These are phyloP conservation scores for Cataglyphis livida DNA, from an alignment of 2,888 invertebrate genomes.

Conservation along the genomic window DNA sequence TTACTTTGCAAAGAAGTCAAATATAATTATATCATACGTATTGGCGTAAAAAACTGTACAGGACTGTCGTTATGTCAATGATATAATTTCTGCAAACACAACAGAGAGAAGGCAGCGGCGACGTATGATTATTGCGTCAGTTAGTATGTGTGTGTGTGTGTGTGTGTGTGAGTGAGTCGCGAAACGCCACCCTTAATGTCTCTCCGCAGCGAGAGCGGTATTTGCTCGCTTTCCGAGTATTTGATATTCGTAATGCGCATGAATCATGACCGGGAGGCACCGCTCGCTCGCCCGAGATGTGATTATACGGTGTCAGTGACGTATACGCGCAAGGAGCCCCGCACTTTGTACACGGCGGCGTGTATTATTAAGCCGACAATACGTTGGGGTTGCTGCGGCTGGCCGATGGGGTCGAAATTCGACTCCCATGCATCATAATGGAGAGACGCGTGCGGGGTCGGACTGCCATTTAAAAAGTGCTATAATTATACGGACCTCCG, in stretches of 20 bases:
- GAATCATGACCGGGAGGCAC: conserved; percentile 78
- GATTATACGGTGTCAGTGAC: conserved; percentile 83
- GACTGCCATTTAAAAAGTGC: conserved; percentile 80
- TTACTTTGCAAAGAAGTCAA: conserved; percentile 22
- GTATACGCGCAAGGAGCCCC: conserved; percentile 77
- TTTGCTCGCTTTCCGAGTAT: conserved; percentile 70
- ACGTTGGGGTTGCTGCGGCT: conserved; percentile 80
- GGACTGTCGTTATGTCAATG: conserved; percentile 44
- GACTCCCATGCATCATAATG: conserved; percentile 84
- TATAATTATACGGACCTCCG: conserved; percentile 80
- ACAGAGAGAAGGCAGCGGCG: conserved; percentile 19
- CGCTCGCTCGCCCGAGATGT: conserved; percentile 74
- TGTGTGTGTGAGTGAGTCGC: conserved; percentile 27
- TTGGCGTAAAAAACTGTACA: conserved; percentile 6
- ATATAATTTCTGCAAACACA: conserved; percentile 48
- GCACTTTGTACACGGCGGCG: conserved; percentile 80
- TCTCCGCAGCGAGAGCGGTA: conserved; percentile 46
- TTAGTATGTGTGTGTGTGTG: neutral
- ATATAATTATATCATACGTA: conserved; percentile 41
- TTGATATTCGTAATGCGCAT: conserved; percentile 76
- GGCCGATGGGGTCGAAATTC: conserved; percentile 84
- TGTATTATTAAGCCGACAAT: conserved; percentile 84
- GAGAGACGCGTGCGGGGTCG: conserved; percentile 81
- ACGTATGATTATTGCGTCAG: conserved; percentile 45
- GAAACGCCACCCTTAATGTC: conserved; percentile 45